phyloP scores from a whole-genome alignment of 2,797 vertebrate species.

The Percopsis omiscomaycus region DNA sequence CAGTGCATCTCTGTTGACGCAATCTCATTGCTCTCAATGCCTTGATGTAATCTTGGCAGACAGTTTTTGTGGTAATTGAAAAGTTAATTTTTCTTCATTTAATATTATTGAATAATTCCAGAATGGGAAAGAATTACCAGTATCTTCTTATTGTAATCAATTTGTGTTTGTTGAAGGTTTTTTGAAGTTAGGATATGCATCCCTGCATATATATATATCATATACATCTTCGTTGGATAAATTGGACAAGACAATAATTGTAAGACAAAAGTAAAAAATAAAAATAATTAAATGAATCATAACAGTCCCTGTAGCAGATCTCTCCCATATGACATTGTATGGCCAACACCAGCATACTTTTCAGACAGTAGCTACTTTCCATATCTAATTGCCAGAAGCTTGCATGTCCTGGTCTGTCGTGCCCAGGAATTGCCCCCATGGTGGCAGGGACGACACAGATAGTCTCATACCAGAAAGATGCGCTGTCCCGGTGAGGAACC shows the following conservation, averaged over 20 bases:
- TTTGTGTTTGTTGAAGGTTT: neutral
- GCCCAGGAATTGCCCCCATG: slow-evolving; percentile 58
- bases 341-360: slow-evolving; percentile 20
- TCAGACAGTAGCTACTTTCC: slow-evolving; percentile 36
- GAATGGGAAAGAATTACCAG: neutral
- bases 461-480: slow-evolving; percentile 73
- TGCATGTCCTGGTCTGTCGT: slow-evolving; percentile 48
- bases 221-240: too few species aligned
- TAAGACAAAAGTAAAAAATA: neutral
- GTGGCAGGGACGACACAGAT: slow-evolving; percentile 50
- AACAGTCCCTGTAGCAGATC: too few species aligned
- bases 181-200: too few species aligned
- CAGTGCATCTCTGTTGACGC: neutral
- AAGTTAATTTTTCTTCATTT: neutral
- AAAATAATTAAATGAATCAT: slow-evolving; percentile 1
- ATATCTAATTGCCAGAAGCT: slow-evolving; percentile 44
- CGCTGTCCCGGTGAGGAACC: slow-evolving; percentile 53
- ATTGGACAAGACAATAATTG: too few species aligned
- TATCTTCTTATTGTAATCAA: neutral
- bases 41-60: neutral
- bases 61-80: neutral
- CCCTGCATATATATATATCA: too few species aligned
- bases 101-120: neutral
- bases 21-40: neutral
- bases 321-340: neutral